Evolutionary conservation across 2,113 vertebrate genomes (phyloP), one percentile per base, ranked within the genome.

Genomic region (Craseonycteris thonglongyai): DNA sequence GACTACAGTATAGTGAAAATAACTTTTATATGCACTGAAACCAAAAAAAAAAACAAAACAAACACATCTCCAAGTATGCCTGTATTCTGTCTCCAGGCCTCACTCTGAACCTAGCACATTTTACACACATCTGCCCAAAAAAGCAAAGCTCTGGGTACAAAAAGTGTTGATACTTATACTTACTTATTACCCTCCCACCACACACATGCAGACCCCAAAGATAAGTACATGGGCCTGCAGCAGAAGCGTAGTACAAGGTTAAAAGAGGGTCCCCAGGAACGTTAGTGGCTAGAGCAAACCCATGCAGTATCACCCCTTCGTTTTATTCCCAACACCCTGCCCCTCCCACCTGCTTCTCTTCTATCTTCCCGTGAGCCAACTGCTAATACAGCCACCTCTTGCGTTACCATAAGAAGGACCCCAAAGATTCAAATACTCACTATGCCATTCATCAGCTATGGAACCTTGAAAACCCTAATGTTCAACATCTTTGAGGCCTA

Each of bases 361-460:
- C 24, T 33, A 40, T 22, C 9, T n/a, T n/a, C n/a, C n/a, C n/a
- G n/a, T n/a, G 35, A 28, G 65, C 14, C 54, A 51, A 45, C 16
- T 0, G 18, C 28, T 28, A 26, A 63, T 21, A 7, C 5, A 5
- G 22, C 30, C 8, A 21, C 12, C 63, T 47, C 54, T 16, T 5
- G 9, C 18, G 4, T 26, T 30, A 19, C 0, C n/a, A 7, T 40
- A 35, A 45, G 28, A 22, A 30, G 30, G 49, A 42, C 30, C 33
- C 51, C 13, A 2, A 3, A n/a, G 13, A 28, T 2, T 33, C 26
- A 47, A 38, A 3, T 7, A 30, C 40, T 84, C 35, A 68, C 33
- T 71, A n/a, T 65, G 72, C 30, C 14, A 21, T 9, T 61, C 3
- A 45, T 10, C 16, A 79, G 61, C 63, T 38, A 8, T 26, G 35